Percentiles rank a stretch among this genome's conserved stretches.
Evolutionary conservation across 1,140 invertebrate species (phyloP).

Genomic region (Meteorus sp.): DNA sequence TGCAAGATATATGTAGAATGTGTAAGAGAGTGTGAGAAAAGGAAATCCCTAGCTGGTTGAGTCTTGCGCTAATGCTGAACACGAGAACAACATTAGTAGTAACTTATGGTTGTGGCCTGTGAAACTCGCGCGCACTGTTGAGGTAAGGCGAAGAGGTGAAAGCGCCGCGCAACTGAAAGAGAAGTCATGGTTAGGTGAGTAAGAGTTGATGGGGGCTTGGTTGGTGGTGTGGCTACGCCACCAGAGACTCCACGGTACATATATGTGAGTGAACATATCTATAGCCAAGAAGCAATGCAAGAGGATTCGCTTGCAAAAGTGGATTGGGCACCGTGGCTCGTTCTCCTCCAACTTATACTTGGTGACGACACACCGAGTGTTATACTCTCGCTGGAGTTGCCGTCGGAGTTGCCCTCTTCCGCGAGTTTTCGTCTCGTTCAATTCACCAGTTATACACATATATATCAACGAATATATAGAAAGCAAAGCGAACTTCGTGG

Average conservation of each 20-base stretch:
- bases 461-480: too few species aligned
- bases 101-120: slow-evolving; percentile 55
- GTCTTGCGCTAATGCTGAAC: slow-evolving; percentile 37
- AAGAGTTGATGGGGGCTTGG: slow-evolving; percentile 27
- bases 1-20: neutral
- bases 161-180: too few species aligned
- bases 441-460: too few species aligned
- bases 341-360: slow-evolving; percentile 48
- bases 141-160: slow-evolving; percentile 26
- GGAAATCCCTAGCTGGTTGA: slow-evolving; percentile 37
- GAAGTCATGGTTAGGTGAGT: too few species aligned
- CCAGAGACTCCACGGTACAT: neutral
- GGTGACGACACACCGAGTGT: slow-evolving; percentile 48
- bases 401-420: neutral
- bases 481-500: too few species aligned
- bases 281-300: neutral
- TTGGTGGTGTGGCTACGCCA: slow-evolving; percentile 5
- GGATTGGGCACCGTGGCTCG: slow-evolving; percentile 5
- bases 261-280: too few species aligned
- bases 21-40: neutral
- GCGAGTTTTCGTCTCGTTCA: neutral
- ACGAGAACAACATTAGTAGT: slow-evolving; percentile 57
- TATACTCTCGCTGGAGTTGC: slow-evolving; percentile 18
- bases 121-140: slow-evolving; percentile 38
- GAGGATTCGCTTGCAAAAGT: slow-evolving; percentile 29